phyloP scores from a whole-genome alignment of 2,888 invertebrate genomes.

The Eledone cirrhosa region DNA sequence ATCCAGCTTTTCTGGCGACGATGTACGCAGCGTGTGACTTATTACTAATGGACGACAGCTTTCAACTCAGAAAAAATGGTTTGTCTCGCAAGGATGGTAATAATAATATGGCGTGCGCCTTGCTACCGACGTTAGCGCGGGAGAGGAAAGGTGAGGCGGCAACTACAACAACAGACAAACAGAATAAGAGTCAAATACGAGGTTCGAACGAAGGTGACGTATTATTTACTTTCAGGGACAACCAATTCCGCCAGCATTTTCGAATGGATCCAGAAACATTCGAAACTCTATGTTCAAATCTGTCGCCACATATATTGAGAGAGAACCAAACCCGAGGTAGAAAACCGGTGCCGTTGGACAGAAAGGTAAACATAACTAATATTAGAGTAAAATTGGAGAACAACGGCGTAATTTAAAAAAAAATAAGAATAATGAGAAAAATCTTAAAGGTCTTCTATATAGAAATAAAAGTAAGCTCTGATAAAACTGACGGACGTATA shows the following conservation, averaged over 20 bases:
- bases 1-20: too few species aligned
- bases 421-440: too few species aligned
- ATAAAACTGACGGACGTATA: too few species aligned
- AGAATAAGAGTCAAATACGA: background rate
- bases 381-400: too few species aligned
- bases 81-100: background rate
- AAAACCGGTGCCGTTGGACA: constrained; percentile 15
- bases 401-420: too few species aligned
- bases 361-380: constrained; percentile 3
- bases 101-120: too few species aligned
- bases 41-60: constrained; percentile 3
- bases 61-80: background rate
- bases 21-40: constrained; percentile 11
- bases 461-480: too few species aligned
- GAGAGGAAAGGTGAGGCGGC: background rate
- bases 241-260: constrained; percentile 3
- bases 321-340: constrained; percentile 19
- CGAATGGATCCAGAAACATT: constrained; percentile 5
- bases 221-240: background rate
- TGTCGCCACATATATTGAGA: background rate
- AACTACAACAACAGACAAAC: background rate
- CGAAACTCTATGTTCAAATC: constrained; percentile 1
- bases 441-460: too few species aligned
- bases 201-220: background rate
- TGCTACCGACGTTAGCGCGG: background rate